A percentile compares a stretch with the other conserved stretches of the same genome.
These are phyloP conservation scores for Philaenus spumarius DNA, from an alignment of 1,140 invertebrate species.

Conservation along the genomic window DNA sequence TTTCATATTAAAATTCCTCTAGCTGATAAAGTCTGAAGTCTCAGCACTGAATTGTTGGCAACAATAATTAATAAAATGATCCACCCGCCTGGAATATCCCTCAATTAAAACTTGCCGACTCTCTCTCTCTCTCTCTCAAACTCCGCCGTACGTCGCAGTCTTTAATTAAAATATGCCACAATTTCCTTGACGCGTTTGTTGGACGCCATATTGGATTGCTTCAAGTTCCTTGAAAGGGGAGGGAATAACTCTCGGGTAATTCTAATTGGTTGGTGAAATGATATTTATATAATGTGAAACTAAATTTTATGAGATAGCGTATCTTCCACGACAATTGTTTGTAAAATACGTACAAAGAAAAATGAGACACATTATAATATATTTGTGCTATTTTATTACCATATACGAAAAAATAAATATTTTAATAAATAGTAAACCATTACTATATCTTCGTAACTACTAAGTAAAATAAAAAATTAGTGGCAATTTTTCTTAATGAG, in stretches of 20 bases:
- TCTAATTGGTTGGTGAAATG: constrained; percentile 18
- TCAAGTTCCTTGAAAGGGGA: not conserved
- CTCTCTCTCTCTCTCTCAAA: not conserved
- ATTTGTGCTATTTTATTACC: too few relatives aligned
- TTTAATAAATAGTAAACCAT: too few relatives aligned
- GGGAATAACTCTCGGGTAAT: not conserved
- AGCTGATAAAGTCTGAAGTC: constrained; percentile 18
- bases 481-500: too few relatives aligned
- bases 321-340: too few relatives aligned
- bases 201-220: constrained; percentile 13
- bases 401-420: too few relatives aligned
- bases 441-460: too few relatives aligned
- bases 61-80: constrained; percentile 33
- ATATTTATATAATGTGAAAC: not conserved
- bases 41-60: constrained; percentile 1
- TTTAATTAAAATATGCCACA: constrained; percentile 33
- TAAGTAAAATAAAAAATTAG: too few relatives aligned
- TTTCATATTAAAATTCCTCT: constrained; percentile 14
- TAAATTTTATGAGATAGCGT: too few relatives aligned
- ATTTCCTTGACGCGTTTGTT: constrained; percentile 26
- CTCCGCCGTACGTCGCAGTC: not conserved
- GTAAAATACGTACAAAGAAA: too few relatives aligned
- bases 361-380: too few relatives aligned
- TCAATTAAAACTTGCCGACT: constrained; percentile 32
- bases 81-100: constrained; percentile 27